A percentile compares a stretch with the other conserved stretches of the same genome.
These are phyloP conservation scores for Amblyornis subalaris DNA, from an alignment of 2,113 vertebrate genomes.

Conservation along the genomic window DNA sequence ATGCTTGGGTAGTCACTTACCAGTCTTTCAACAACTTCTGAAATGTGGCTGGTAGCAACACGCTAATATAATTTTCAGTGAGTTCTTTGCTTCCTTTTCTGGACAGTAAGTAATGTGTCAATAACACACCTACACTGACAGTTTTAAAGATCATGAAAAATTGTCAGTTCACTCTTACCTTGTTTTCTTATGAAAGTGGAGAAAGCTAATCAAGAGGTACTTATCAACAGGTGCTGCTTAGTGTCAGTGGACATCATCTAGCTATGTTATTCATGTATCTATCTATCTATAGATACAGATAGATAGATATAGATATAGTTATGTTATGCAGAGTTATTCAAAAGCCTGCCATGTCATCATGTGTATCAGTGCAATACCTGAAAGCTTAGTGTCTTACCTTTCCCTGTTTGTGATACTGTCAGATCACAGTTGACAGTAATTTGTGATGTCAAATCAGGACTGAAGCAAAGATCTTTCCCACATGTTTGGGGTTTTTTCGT, in stretches of 20 bases:
- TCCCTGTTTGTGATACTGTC: neutral
- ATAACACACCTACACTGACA: neutral
- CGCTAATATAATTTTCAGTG: neutral
- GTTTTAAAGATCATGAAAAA: neutral
- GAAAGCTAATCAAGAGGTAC: neutral
- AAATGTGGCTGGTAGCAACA: neutral
- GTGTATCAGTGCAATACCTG: neutral
- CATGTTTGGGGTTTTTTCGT: rapidly evolving
- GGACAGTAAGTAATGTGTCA: neutral
- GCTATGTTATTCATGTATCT: neutral
- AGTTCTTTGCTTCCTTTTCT: neutral
- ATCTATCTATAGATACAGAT: too few species aligned
- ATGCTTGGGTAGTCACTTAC: neutral
- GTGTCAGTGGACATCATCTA: neutral
- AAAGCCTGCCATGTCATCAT: neutral
- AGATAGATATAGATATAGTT: neutral
- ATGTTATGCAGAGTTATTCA: neutral
- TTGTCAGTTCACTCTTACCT: neutral
- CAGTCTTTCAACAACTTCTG: neutral
- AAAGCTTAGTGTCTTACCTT: neutral
- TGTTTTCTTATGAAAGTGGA: neutral
- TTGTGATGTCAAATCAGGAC: neutral
- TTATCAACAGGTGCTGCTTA: neutral
- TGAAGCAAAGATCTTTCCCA: neutral
- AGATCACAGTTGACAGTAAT: neutral